These are phyloP conservation scores for Drosophila saltans DNA, from an alignment of 1,140 invertebrate genomes.

Conservation along the genomic window DNA sequence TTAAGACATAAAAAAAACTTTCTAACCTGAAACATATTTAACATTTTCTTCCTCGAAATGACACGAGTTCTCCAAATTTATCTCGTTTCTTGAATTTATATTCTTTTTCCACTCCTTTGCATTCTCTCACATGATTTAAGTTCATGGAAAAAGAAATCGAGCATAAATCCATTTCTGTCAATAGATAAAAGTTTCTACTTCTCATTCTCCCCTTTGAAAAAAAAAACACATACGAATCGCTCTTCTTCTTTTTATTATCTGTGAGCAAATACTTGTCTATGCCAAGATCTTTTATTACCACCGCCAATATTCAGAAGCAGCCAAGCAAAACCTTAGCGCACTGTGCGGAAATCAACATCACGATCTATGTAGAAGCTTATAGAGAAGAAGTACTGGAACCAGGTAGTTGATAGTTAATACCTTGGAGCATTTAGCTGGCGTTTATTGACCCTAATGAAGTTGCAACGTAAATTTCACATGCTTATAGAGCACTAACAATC, in stretches of 20 bases:
- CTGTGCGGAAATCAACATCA: slow-evolving; percentile 41
- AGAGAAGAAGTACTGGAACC: neutral
- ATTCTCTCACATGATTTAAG: neutral
- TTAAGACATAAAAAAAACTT: too few relatives aligned
- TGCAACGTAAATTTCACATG: slow-evolving; percentile 35
- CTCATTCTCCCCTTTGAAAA: neutral
- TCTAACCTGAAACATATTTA: too few relatives aligned
- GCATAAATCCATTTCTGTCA: neutral
- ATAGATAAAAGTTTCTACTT: neutral
- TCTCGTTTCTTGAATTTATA: too few relatives aligned
- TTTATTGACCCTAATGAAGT: slow-evolving; percentile 79
- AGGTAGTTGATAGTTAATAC: slow-evolving; percentile 8
- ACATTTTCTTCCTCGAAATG: too few relatives aligned
- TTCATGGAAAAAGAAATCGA: neutral
- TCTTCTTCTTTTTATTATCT: neutral
- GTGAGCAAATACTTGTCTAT: neutral
- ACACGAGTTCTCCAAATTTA: too few relatives aligned
- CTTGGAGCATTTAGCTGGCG: slow-evolving; percentile 50
- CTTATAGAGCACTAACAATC: slow-evolving; percentile 4
- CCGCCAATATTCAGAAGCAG: neutral
- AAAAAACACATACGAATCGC: neutral
- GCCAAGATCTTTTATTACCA: slow-evolving; percentile 8
- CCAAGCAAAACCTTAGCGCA: neutral
- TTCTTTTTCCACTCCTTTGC: neutral
- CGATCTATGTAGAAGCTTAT: slow-evolving; percentile 25